Evolutionary conservation across 2,113 vertebrate species (phyloP).

Genomic region (Struthio camelus): DNA sequence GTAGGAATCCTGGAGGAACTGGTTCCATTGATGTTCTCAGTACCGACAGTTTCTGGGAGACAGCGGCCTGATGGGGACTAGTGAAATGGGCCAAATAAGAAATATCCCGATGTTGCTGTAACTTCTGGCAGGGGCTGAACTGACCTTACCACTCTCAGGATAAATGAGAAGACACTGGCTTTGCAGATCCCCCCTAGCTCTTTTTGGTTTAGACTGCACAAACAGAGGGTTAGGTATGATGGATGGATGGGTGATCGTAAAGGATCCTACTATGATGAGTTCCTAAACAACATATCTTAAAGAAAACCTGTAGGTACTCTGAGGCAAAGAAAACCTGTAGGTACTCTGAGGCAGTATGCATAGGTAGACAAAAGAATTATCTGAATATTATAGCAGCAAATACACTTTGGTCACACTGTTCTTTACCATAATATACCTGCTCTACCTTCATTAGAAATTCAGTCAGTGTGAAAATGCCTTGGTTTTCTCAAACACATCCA

Average conservation of each 20-base stretch:
- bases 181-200: not conserved
- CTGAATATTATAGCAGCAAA: not conserved
- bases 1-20: not conserved
- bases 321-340: not conserved
- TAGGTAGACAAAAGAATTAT: not conserved
- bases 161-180: not conserved
- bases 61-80: not conserved
- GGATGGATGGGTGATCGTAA: not conserved
- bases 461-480: not conserved
- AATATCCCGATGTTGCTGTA: not conserved
- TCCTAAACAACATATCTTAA: not conserved
- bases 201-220: not conserved
- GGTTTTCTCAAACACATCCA: not conserved
- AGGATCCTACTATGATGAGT: not conserved
- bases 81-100: not conserved
- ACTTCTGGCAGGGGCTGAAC: not conserved
- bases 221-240: not conserved
- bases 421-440: not conserved
- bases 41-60: not conserved
- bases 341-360: rapidly evolving
- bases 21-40: not conserved
- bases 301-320: not conserved
- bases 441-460: not conserved
- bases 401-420: not conserved
- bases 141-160: not conserved